Evolutionary conservation across 2,113 vertebrate genomes (phyloP).

Genomic region (Alethe castanea): DNA sequence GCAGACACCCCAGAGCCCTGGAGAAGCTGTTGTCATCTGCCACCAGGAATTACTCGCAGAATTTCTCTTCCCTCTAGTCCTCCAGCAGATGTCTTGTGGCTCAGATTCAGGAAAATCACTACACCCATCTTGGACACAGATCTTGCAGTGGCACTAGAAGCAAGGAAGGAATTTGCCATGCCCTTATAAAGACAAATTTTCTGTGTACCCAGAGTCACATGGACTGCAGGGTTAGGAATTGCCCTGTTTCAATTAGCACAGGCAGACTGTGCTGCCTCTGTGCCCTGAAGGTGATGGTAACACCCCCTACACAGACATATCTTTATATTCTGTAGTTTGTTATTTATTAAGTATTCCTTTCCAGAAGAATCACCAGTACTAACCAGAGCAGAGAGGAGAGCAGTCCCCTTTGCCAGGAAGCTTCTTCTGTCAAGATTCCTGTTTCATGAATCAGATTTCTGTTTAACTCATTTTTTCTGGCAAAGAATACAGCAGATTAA

Average conservation of each 20-base stretch:
- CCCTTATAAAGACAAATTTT: conserved; percentile 14
- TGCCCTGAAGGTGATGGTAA: neutral
- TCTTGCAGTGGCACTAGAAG: neutral
- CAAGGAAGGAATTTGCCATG: neutral
- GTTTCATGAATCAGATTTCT: conserved; percentile 47
- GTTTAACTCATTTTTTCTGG: conserved; percentile 36
- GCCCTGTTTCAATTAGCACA: neutral
- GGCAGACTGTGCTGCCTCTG: neutral
- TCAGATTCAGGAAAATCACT: conserved; percentile 41
- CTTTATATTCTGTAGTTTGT: neutral
- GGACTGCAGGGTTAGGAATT: neutral
- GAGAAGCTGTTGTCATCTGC: neutral
- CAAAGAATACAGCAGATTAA: neutral
- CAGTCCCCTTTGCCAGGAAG: neutral
- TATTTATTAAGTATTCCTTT: neutral
- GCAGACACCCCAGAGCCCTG: neutral
- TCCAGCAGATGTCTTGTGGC: conserved; percentile 14
- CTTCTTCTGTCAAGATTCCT: conserved; percentile 35
- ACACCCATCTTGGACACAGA: conserved; percentile 2
- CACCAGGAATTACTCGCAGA: neutral
- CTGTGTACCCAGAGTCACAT: fast-evolving
- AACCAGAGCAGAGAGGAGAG: neutral
- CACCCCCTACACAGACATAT: neutral
- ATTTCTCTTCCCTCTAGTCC: neutral
- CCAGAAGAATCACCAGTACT: neutral